A percentile compares a stretch with the other conserved stretches of the same genome.
Evolutionary conservation across 2,113 vertebrate genomes (phyloP).

Genomic region (Ovibos moschatus): DNA sequence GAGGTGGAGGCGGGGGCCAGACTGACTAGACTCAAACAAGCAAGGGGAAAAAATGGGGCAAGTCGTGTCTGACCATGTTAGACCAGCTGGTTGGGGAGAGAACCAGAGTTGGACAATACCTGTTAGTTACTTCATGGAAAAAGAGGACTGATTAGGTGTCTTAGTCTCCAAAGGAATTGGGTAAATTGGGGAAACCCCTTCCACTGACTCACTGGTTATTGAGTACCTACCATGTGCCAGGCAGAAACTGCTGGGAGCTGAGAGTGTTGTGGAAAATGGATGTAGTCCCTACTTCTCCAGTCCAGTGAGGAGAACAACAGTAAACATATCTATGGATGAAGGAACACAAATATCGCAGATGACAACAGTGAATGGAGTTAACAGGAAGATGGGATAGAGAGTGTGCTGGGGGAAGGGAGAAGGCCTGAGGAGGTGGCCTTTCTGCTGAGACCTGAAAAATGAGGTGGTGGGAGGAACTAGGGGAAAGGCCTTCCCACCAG

Average conservation of each 20-base stretch:
- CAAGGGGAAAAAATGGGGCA: background rate
- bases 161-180: background rate
- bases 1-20: background rate
- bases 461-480: background rate
- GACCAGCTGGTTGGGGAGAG: background rate
- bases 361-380: background rate
- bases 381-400: background rate
- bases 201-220: background rate
- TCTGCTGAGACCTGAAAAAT: background rate
- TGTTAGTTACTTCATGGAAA: background rate
- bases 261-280: background rate
- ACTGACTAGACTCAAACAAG: background rate
- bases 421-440: background rate
- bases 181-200: background rate
- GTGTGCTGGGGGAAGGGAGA: background rate
- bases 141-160: background rate
- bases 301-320: background rate
- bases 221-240: background rate
- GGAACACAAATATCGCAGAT: background rate
- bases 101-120: background rate
- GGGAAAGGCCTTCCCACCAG: background rate
- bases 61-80: background rate
- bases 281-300: background rate
- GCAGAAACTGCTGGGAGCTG: background rate
- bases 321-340: background rate